Conservation (phyloP, 2,113 vertebrate genomes). For the Lepidothrix coronata region DNA sequence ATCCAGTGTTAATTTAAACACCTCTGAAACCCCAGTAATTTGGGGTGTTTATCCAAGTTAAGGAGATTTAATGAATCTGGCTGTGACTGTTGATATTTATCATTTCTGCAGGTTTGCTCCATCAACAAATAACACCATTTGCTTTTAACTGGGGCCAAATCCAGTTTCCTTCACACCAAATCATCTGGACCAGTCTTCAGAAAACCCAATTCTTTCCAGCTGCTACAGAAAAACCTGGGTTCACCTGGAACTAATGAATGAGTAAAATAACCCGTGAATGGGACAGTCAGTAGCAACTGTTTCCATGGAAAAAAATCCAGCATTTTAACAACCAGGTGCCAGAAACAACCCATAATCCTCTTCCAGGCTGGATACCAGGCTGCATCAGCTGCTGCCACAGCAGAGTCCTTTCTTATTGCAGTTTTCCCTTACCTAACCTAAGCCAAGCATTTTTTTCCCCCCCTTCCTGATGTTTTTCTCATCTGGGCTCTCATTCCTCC, state of each 20-base stretch:
- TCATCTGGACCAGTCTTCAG: background rate
- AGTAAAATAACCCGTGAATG: background rate
- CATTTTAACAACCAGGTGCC: background rate
- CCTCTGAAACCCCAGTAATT: background rate
- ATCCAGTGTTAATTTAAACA: background rate
- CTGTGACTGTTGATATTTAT: background rate
- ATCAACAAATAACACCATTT: background rate
- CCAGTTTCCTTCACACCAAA: background rate
- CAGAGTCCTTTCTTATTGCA: background rate
- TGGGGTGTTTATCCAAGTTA: background rate
- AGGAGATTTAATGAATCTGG: background rate
- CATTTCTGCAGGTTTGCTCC: background rate
- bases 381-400: background rate
- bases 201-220: background rate
- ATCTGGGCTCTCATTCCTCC: background rate
- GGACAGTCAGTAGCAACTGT: background rate
- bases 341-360: background rate
- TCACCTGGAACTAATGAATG: background rate
- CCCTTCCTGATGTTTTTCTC: background rate
- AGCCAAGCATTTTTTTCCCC: background rate
- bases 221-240: background rate
- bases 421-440: background rate
- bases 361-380: background rate
- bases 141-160: background rate
- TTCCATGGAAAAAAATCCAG: constrained; percentile 34